Percentiles rank a stretch among this genome's conserved stretches.
Evolutionary conservation across 1,140 invertebrate genomes (phyloP).

Genomic region (Gryon sp.): DNA sequence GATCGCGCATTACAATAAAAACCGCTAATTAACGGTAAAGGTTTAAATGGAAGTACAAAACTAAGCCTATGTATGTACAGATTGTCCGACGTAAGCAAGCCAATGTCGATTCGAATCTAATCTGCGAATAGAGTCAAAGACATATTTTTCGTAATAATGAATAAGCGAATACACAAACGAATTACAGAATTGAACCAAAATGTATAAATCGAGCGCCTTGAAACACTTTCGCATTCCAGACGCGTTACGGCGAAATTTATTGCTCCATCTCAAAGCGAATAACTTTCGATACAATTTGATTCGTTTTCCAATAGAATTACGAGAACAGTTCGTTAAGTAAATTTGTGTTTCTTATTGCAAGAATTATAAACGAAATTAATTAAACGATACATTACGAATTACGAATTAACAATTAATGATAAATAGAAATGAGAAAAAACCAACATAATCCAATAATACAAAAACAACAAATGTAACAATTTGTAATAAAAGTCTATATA

Average conservation of each 20-base stretch:
- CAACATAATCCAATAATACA: no score
- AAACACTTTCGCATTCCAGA: slow-evolving; percentile 13
- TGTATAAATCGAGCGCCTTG: slow-evolving; percentile 29
- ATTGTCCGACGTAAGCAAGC: slow-evolving; percentile 57
- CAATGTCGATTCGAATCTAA: slow-evolving; percentile 55
- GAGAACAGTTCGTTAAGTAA: neutral
- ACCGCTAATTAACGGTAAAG: slow-evolving; percentile 50
- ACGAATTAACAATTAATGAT: no score
- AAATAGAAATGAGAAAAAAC: no score
- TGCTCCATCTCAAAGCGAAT: slow-evolving; percentile 47
- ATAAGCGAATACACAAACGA: slow-evolving; percentile 9
- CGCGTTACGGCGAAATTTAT: slow-evolving; percentile 41
- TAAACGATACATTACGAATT: no score
- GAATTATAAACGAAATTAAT: no score
- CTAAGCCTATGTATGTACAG: slow-evolving; percentile 62
- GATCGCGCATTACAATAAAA: slow-evolving; percentile 43
- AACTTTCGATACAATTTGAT: slow-evolving; percentile 31
- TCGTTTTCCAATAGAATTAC: slow-evolving; percentile 1
- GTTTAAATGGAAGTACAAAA: slow-evolving; percentile 62
- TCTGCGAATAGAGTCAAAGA: slow-evolving; percentile 37
- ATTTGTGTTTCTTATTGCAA: neutral
- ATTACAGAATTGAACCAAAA: slow-evolving; percentile 24
- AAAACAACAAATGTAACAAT: neutral
- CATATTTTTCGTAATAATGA: slow-evolving; percentile 13
- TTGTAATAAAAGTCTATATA: no score